Base-by-base conservation (phyloP, 2,888 invertebrate genomes). In the Tethea ocularis region DNA sequence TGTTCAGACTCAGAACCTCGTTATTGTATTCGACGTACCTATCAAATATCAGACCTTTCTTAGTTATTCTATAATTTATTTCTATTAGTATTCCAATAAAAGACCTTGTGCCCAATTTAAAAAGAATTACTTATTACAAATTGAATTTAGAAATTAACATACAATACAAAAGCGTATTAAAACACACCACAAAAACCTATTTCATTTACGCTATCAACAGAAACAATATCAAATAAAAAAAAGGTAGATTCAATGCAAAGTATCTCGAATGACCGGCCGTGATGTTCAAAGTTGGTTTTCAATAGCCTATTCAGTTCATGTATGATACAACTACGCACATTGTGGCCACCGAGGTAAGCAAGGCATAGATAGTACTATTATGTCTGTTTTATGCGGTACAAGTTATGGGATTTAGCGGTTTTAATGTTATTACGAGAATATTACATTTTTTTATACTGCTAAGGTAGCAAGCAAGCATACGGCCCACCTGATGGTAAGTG, bases 221-320 rank as follows among this genome's bases (percentile, higher is more conserved):
- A 26, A 52, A n/a, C n/a, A n/a, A n/a, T n/a, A n/a, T n/a, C n/a
- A n/a, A 60, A 60, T 51, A 33, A 36, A 55, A 55, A 55, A 26
- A 55, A 41, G 57, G 33, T 38, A 54, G 26, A 51, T 26, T 38
- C 57, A 57, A 59, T 57, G 17, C 26, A n/a, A 56, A 61, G 38
- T 56, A 59, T 60, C 69, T 72, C 72, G 68, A 78, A 71, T 77
- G 77, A 73, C 74, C 74, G 72, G 69, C 64, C 70, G 70, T 68
- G 72, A 77, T 77, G 72, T 68, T 66, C 79, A 80, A 33, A 76
- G 75, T 78, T 72, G 63, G 65, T 64, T 79, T 86, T 86, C 82
- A 84, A 87, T 86, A 76, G 83, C 59, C 83, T 77, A 84, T 88
- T 87, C 80, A 86, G 81, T 75, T 74, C 75, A 78, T 77, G 68